phyloP scores from a whole-genome alignment of 2,797 vertebrate species.

The Meda fulgida region DNA sequence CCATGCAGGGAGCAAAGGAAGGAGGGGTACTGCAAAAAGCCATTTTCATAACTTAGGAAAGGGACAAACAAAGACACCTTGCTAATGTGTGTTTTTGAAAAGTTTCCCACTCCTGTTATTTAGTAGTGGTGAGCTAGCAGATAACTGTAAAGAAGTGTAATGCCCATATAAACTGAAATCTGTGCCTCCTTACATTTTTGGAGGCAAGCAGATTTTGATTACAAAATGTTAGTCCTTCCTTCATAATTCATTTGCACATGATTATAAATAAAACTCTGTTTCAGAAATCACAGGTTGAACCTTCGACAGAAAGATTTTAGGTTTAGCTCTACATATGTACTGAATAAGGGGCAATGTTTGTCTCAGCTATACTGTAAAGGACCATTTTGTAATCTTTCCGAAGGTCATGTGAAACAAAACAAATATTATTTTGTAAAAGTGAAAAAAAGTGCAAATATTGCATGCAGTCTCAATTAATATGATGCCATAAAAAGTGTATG shows the following conservation, averaged over 20 bases:
- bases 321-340: not conserved
- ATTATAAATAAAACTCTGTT: not conserved
- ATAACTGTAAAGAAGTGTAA: not conserved
- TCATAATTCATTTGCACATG: not conserved
- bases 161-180: not conserved
- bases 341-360: not conserved
- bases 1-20: conserved; percentile 1
- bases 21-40: not conserved
- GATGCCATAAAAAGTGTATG: not conserved
- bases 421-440: not conserved
- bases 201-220: not conserved
- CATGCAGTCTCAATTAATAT: not conserved
- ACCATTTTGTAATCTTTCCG: not conserved
- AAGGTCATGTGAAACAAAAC: not conserved
- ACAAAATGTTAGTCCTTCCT: not conserved
- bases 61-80: conserved; percentile 20
- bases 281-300: no score
- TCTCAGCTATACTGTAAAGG: not conserved
- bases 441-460: not conserved
- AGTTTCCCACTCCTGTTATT: conserved; percentile 2
- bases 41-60: not conserved
- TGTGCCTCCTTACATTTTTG: not conserved
- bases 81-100: conserved; percentile 20
- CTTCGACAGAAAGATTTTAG: not conserved
- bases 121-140: not conserved